These are phyloP conservation scores for Drosophila rhopaloa DNA, from an alignment of 1,140 invertebrate species.

Conservation along the genomic window DNA sequence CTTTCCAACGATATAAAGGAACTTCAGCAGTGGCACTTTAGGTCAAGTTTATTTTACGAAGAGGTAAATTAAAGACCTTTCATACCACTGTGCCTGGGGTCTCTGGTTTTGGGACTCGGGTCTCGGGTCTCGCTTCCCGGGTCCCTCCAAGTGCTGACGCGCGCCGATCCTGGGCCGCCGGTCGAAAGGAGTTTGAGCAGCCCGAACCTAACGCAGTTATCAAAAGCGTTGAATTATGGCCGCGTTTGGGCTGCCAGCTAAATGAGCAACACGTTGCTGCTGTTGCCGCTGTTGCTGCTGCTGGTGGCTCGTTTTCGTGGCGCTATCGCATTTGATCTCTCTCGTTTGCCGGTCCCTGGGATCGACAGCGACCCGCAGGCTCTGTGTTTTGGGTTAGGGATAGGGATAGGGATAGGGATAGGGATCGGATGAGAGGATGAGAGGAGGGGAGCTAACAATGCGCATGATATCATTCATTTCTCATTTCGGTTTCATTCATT, in stretches of 20 bases:
- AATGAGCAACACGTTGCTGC: constrained; percentile 73
- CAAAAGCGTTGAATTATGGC: constrained; percentile 81
- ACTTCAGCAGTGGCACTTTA: too few species aligned
- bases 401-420: constrained; percentile 13
- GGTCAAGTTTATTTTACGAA: too few species aligned
- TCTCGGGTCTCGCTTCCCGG: constrained; percentile 3
- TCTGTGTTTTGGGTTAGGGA: constrained; percentile 10
- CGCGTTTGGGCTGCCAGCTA: constrained; percentile 70
- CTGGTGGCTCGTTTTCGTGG: constrained; percentile 68
- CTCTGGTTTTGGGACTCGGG: background rate
- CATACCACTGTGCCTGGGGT: constrained; percentile 9
- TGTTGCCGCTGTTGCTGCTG: constrained; percentile 31
- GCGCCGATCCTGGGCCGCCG: constrained; percentile 59
- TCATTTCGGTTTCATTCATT: constrained; percentile 80
- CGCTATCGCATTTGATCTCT: constrained; percentile 84
- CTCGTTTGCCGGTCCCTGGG: constrained; percentile 65
- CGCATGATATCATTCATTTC: constrained; percentile 79
- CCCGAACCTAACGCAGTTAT: constrained; percentile 74
- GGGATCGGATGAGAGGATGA: background rate
- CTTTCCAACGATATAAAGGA: too few species aligned
- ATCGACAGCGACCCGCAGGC: constrained; percentile 67
- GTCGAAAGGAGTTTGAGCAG: background rate
- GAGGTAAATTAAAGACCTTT: background rate
- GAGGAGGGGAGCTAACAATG: constrained; percentile 63
- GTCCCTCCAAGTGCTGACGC: constrained; percentile 68